Conservation (phyloP, 2,113 vertebrate genomes). For the Sciurus niger region DNA sequence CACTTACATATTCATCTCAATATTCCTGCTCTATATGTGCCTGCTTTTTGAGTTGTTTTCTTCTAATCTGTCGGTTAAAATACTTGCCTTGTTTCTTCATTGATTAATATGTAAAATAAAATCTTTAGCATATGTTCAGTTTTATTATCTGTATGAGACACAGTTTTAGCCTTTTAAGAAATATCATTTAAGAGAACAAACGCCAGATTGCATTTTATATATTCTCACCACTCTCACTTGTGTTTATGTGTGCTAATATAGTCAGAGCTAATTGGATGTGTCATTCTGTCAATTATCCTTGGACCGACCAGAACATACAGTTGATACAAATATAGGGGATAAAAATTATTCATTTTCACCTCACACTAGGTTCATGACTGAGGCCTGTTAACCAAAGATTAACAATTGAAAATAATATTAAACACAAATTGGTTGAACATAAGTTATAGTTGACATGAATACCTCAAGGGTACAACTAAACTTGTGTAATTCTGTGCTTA, state of each 20-base stretch:
- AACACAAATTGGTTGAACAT: background rate
- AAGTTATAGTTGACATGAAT: background rate
- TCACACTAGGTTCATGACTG: no score
- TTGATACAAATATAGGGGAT: background rate
- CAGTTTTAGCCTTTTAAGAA: background rate
- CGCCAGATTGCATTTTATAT: background rate
- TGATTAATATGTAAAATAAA: background rate
- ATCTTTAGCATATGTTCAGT: background rate
- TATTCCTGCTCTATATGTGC: background rate
- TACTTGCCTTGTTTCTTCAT: background rate
- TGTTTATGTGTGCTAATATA: background rate
- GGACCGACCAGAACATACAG: background rate
- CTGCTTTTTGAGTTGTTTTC: background rate
- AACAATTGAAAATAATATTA: background rate
- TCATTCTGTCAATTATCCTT: background rate
- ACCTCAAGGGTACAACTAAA: no score
- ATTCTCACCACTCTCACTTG: background rate
- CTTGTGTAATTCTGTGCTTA: no score
- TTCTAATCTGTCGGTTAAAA: background rate
- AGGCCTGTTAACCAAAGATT: background rate
- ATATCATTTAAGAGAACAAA: constrained; percentile 63
- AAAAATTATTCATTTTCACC: background rate
- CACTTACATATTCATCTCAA: background rate
- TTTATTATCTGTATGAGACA: background rate
- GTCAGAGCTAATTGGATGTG: background rate